phyloP scores from a whole-genome alignment of 2,888 invertebrate genomes.

The Heliconius erato region DNA sequence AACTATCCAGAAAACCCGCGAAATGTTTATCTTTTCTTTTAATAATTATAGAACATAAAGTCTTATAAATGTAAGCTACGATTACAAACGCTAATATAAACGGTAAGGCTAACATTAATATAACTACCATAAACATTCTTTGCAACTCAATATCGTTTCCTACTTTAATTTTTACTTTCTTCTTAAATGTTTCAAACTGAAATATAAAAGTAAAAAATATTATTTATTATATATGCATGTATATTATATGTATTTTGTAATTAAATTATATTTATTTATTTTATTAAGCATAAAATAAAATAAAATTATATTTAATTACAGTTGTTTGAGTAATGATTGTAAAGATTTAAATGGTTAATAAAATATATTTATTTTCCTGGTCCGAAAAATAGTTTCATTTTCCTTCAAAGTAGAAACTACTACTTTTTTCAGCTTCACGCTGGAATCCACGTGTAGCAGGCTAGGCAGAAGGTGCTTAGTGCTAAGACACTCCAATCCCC shows the following conservation, averaged over 20 bases:
- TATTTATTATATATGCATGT: neutral
- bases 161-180: conserved; percentile 50
- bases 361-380: neutral
- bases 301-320: too few relatives aligned
- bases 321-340: too few relatives aligned
- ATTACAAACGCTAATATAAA: conserved; percentile 55
- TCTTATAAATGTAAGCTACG: conserved; percentile 62
- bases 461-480: too few relatives aligned
- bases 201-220: conserved; percentile 6
- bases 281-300: too few relatives aligned
- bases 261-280: neutral
- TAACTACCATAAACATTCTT: conserved; percentile 51
- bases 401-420: too few relatives aligned
- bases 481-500: too few relatives aligned
- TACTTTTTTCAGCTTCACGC: too few relatives aligned
- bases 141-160: conserved; percentile 36
- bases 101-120: conserved; percentile 59
- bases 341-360: too few relatives aligned
- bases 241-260: neutral
- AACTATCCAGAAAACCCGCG: conserved; percentile 79
- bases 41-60: conserved; percentile 63
- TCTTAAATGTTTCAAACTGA: conserved; percentile 54
- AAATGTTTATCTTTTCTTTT: conserved; percentile 68
- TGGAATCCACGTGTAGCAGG: too few relatives aligned
- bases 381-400: too few relatives aligned